These are phyloP conservation scores for Lasioglossum lativentre DNA, from an alignment of 2,888 invertebrate species.

Conservation along the genomic window DNA sequence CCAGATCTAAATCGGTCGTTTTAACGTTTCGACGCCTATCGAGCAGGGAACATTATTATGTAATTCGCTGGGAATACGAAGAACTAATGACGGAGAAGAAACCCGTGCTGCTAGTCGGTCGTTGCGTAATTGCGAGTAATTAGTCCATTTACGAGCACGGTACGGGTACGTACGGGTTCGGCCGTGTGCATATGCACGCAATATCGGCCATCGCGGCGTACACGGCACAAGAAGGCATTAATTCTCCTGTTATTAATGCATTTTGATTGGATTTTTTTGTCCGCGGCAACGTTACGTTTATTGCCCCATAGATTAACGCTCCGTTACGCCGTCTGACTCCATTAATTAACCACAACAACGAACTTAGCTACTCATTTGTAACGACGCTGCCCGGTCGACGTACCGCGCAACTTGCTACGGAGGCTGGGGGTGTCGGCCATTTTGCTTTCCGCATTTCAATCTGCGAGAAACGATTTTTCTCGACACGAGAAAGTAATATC, in stretches of 20 bases:
- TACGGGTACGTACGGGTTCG: conserved; percentile 40
- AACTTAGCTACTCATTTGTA: conserved; percentile 72
- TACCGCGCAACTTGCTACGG: not conserved
- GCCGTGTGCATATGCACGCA: conserved; percentile 49
- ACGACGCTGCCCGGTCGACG: conserved; percentile 49
- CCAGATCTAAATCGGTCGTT: conserved; percentile 65
- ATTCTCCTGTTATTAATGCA: conserved; percentile 79
- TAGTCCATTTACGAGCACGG: conserved; percentile 78
- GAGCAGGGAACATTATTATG: conserved; percentile 71
- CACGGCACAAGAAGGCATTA: conserved; percentile 70
- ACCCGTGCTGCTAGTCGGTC: conserved; percentile 37
- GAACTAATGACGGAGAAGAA: conserved; percentile 76
- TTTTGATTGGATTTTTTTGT: conserved; percentile 78
- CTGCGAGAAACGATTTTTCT: not conserved
- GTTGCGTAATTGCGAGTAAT: conserved; percentile 79
- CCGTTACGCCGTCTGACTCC: conserved; percentile 73
- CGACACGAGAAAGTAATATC: not conserved
- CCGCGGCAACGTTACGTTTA: conserved; percentile 68
- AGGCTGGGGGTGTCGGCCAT: not conserved
- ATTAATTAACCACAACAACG: conserved; percentile 76
- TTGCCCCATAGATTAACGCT: conserved; percentile 79
- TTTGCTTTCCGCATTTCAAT: not conserved
- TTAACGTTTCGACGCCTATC: conserved; percentile 68
- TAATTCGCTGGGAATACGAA: conserved; percentile 70
- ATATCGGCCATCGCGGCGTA: conserved; percentile 50